Percentiles rank a stretch among this genome's conserved stretches.
Evolutionary conservation across 2,113 vertebrate genomes (phyloP).

Genomic region (Istiophorus platypterus): DNA sequence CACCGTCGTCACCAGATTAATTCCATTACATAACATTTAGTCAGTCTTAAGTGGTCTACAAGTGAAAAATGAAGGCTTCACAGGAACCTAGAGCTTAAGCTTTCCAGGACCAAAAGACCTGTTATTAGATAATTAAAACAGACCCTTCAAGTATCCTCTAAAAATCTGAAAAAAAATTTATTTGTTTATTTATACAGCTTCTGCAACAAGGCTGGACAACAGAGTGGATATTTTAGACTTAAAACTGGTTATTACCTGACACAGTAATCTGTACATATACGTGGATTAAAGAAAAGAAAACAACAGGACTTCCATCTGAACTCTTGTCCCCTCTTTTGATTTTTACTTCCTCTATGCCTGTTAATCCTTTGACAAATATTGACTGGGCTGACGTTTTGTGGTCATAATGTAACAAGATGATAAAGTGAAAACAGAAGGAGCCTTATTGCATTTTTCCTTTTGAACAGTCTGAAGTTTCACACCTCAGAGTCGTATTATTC

Average conservation of each 20-base stretch:
- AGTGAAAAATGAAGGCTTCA: conserved; percentile 50
- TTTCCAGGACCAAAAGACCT: conserved; percentile 15
- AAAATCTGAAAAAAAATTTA: conserved; percentile 34
- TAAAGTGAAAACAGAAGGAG: conserved; percentile 16
- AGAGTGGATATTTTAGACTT: background rate
- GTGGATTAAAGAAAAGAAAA: conserved; percentile 26
- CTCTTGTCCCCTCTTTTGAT: background rate
- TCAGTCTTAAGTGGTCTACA: conserved; percentile 36
- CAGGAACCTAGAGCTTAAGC: conserved; percentile 35
- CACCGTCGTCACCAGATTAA: conserved; percentile 46
- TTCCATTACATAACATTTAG: conserved; percentile 63
- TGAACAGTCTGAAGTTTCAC: background rate
- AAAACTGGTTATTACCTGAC: background rate
- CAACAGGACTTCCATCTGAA: conserved; percentile 1
- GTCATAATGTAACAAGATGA: background rate
- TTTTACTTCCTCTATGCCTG: conserved; percentile 37
- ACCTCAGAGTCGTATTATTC: background rate
- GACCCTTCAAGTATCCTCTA: conserved; percentile 28
- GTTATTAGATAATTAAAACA: conserved; percentile 41
- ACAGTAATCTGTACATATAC: background rate
- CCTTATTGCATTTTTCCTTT: background rate
- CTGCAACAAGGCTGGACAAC: background rate
- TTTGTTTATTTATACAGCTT: too few relatives aligned
- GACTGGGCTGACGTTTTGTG: conserved; percentile 6
- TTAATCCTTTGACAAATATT: conserved; percentile 57